Base-by-base conservation (phyloP, 2,113 vertebrate species). In the Brachyistius frenatus region DNA sequence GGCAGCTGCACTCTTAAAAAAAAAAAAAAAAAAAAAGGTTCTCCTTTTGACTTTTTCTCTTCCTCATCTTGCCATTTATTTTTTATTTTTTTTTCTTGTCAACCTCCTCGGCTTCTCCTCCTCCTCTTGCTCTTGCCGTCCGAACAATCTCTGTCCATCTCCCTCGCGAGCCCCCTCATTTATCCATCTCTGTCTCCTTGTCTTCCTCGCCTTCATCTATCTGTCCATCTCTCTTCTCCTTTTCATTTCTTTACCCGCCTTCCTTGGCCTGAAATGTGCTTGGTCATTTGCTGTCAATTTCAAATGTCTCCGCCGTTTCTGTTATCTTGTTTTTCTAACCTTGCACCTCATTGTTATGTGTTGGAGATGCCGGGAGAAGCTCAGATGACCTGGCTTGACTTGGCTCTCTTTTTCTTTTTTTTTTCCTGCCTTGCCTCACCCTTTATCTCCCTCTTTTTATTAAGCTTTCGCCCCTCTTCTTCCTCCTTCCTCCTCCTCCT, bases 161-260 rank as follows among this genome's bases (percentile, higher is more conserved):
- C 33, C 41, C n/a, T 58, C 6, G 37, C 69, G 36, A 31, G 32
- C 47, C 49, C 50, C 37, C 67, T 72, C 55, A 55, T 66, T 76
- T 55, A 80, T 78, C 44, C 75, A 50, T 61, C 65, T 47, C 6
- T 57, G 33, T 78, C 63, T 78, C 32, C 36, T 62, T 63, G 49
- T 76, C 60, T 71, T 73, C 35, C 64, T 11, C 4, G 11, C 16
- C 70, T 58, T 78, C 66, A 46, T 84, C 39, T 81, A 47, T 79
- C 50, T 55, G 66, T 65, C 76, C 39, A 49, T 81, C 71, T 70
- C 56, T 61, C 30, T 52, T 15, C 60, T 30, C 52, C 52, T 60
- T 13, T 9, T 23, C 6, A 0, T 67, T 61, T 79, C 64, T n/a
- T 36, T 52, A n/a, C 49, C 49, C n/a, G 55, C 69, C 50, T 54